phyloP scores from a whole-genome alignment of 2,113 vertebrate genomes.

The Dunckerocampus dactyliophorus region DNA sequence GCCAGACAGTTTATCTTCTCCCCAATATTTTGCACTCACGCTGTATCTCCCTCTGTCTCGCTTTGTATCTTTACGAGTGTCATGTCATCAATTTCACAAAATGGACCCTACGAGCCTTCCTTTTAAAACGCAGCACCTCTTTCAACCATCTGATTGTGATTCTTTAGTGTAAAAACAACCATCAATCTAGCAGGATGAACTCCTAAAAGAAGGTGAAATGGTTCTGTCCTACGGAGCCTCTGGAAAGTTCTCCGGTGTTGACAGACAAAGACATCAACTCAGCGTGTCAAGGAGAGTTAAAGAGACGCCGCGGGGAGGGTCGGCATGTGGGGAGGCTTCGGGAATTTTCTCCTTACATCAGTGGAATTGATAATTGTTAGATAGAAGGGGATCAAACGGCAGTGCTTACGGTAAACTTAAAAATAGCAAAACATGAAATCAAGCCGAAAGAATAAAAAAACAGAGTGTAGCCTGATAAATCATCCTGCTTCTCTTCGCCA shows the following conservation, averaged over 20 bases:
- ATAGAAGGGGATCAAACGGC: conserved; percentile 14
- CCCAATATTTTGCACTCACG: conserved; percentile 13
- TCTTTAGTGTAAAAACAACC: conserved; percentile 31
- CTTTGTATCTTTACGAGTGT: conserved; percentile 9
- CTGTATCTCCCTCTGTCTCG: conserved; percentile 10
- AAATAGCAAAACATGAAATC: conserved; percentile 19
- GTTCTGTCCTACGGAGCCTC: conserved; percentile 25
- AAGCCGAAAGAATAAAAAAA: conserved; percentile 11
- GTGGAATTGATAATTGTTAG: conserved; percentile 33
- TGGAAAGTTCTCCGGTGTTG: conserved; percentile 32
- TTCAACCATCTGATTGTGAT: conserved; percentile 25
- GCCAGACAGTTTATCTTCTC: conserved; percentile 28
- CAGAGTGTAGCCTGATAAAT: conserved; percentile 1
- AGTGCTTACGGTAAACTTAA: conserved; percentile 3
- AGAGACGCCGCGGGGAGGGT: conserved; percentile 29
- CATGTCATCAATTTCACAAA: conserved; percentile 23
- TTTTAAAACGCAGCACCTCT: conserved; percentile 1
- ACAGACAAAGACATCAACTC: conserved; percentile 50
- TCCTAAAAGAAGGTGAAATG: conserved; percentile 33
- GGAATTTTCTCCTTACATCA: conserved; percentile 23
- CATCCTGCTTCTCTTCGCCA: conserved; percentile 17
- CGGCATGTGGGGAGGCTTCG: conserved; percentile 21
- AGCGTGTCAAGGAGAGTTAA: conserved; percentile 29
- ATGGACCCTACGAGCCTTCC: background rate
- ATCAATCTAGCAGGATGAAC: conserved; percentile 14